A percentile compares a stretch with the other conserved stretches of the same genome.
Evolutionary conservation across 2,797 vertebrate species (phyloP).

Genomic region (Delichon dasypus): DNA sequence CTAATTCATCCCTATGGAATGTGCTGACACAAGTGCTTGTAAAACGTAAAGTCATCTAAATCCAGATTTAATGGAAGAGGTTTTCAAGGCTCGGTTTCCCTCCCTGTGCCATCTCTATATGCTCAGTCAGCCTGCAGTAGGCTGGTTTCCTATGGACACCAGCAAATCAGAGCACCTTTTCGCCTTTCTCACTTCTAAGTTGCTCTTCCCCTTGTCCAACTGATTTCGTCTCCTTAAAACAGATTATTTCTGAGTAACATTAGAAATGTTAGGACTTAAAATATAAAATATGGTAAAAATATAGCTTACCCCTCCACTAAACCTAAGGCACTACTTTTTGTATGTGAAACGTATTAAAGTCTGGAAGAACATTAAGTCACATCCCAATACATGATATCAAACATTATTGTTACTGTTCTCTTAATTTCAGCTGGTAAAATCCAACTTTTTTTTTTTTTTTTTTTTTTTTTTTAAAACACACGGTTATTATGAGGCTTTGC

Average conservation of each 20-base stretch:
- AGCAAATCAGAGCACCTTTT: background rate
- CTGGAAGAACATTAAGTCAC: constrained; percentile 56
- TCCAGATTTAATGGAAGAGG: background rate
- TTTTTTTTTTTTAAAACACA: no score
- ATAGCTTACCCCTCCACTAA: constrained; percentile 43
- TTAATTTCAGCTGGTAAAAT: constrained; percentile 60
- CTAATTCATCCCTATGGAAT: background rate
- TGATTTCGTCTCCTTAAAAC: background rate
- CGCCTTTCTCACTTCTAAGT: background rate
- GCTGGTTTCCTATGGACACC: background rate
- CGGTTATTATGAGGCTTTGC: constrained; percentile 54
- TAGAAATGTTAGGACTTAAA: constrained; percentile 39
- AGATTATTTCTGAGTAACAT: background rate
- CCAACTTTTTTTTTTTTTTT: background rate
- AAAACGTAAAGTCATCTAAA: background rate
- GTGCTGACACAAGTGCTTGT: background rate
- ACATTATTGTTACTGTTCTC: constrained; percentile 28
- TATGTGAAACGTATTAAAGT: constrained; percentile 57
- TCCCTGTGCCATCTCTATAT: background rate
- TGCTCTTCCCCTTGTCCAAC: background rate
- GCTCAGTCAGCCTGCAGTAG: background rate
- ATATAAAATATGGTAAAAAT: constrained; percentile 54
- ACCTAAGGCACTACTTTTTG: constrained; percentile 66
- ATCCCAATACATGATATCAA: constrained; percentile 45
- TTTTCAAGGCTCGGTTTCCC: background rate